These are phyloP conservation scores for Icerya purchasi DNA, from an alignment of 2,888 invertebrate species.

Conservation along the genomic window DNA sequence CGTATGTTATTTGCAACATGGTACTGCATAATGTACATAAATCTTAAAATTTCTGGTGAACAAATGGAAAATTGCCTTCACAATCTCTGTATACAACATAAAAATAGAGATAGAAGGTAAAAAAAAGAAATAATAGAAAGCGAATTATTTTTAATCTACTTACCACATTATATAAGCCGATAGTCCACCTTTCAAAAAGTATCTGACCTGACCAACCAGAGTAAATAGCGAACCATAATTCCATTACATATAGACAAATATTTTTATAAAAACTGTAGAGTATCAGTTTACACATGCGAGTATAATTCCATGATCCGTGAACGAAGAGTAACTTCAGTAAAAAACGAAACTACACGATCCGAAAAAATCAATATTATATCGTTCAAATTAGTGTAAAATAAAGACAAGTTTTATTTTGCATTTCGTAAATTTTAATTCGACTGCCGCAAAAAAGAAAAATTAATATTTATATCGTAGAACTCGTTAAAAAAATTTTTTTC, in stretches of 20 bases:
- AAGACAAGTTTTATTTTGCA: no score
- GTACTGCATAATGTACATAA: no score
- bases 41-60: no score
- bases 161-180: slow-evolving; percentile 89
- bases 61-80: no score
- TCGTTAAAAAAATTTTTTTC: no score
- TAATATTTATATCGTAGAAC: no score
- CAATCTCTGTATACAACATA: slow-evolving; percentile 1
- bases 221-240: slow-evolving; percentile 95
- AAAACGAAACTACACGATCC: slow-evolving; percentile 86
- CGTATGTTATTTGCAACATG: no score
- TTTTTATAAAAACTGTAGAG: slow-evolving; percentile 99
- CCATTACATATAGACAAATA: slow-evolving; percentile 96
- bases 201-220: slow-evolving; percentile 99
- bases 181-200: slow-evolving; percentile 95
- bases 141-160: no score
- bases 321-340: slow-evolving; percentile 75
- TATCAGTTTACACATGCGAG: slow-evolving; percentile 89
- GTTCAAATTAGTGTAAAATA: no score
- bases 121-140: not conserved
- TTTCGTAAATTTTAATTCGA: no score
- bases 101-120: not conserved
- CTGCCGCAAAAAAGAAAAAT: no score
- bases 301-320: slow-evolving; percentile 98
- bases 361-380: no score